Evolutionary conservation across 2,797 vertebrate genomes (phyloP).

Genomic region (Hephaestus fuliginosus): DNA sequence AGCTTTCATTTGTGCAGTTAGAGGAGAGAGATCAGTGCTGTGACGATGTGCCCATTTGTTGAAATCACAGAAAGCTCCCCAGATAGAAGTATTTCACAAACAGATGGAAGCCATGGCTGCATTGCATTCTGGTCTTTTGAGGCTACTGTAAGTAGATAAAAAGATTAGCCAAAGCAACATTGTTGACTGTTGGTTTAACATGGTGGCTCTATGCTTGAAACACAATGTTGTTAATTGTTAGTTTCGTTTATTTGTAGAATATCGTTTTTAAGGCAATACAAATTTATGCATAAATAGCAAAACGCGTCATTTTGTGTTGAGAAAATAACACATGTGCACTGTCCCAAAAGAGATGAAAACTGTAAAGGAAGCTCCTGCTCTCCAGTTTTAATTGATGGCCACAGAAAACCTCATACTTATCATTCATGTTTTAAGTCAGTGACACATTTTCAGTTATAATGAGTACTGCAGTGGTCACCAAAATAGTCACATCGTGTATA

Average conservation of each 20-base stretch:
- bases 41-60: neutral
- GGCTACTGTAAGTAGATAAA: neutral
- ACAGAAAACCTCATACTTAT: neutral
- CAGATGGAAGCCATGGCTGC: neutral
- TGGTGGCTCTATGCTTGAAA: too few relatives aligned
- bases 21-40: neutral
- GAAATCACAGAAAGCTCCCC: neutral
- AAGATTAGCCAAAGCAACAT: neutral
- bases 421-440: neutral
- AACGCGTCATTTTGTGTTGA: neutral
- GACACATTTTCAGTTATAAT: slow-evolving; percentile 2
- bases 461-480: neutral
- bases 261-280: neutral
- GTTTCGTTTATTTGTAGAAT: neutral
- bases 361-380: neutral
- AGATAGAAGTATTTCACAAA: neutral
- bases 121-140: slow-evolving; percentile 15
- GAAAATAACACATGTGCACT: neutral
- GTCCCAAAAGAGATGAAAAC: neutral
- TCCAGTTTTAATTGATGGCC: neutral
- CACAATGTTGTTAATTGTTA: neutral
- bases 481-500: neutral
- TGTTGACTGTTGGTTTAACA: neutral
- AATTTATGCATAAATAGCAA: neutral
- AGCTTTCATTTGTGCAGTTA: neutral